Evolutionary conservation across 2,797 vertebrate genomes (phyloP), one percentile per base, ranked within the genome.

Genomic region (Amblyraja radiata): DNA sequence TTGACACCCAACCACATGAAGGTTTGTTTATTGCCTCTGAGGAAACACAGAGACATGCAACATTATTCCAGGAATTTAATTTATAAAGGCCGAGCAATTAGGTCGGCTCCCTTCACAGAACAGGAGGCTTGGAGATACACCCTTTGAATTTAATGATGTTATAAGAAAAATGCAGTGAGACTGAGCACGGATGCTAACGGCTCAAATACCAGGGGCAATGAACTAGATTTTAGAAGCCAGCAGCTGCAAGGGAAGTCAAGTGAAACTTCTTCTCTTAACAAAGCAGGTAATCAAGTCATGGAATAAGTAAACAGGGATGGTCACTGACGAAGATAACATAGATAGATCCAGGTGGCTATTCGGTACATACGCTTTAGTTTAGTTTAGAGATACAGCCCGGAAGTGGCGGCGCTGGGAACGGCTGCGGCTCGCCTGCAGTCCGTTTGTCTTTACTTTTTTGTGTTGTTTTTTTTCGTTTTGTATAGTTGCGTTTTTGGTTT

Each of bases 161-260:
- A n/a, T 2, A 6, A 16, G 58, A 63, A 61, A 18, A 28, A 63
- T 54, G 21, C 46, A 25, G 46, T 39, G 23, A 83, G 54, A 83
- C 11, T 28, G 28, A n/a, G 58, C 83, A 32, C 28, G 14, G 58
- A 5, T 1, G 54, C 28, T n/a, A 86, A 77, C 1, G 3, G 25
- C 63, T 65, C 6, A 86, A 32, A 32, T 63, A 86, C 58, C 58
- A 32, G 25, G 58, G 83, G 54, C 28, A 6, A n/a, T 14, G 16
- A 86, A 58, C 32, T 63, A 65, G n/a, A 86, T 58, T 65, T 86
- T 86, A 86, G 58, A 65, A 63, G 83, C n/a, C n/a, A n/a, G 83
- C 13, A 86, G 61, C n/a, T n/a, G 63, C 13, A 61, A 86, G 58
- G 28, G 83, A 86, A 86, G 28, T 4, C 11, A 86, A 86, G 83